These are phyloP conservation scores for Triplophysa dalaica DNA, from an alignment of 2,113 vertebrate genomes.

Conservation along the genomic window DNA sequence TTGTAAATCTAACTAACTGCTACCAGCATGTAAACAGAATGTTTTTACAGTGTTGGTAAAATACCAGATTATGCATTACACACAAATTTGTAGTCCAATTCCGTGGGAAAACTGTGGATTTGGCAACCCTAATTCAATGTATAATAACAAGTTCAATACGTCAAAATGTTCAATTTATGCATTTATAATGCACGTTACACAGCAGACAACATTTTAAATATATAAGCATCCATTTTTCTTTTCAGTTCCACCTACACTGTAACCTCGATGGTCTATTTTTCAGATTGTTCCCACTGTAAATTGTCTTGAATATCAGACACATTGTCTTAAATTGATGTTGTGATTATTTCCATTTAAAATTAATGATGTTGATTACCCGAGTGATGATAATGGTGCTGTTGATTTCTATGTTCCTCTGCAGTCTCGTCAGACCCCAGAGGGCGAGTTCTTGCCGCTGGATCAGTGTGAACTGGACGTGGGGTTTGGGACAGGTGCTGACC, in stretches of 20 bases:
- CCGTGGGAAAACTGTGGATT: no score
- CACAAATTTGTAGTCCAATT: no score
- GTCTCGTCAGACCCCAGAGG: conserved; percentile 89
- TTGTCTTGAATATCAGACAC: background rate
- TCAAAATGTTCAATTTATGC: no score
- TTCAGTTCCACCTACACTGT: background rate
- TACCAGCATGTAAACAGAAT: no score
- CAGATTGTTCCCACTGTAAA: conserved; percentile 1
- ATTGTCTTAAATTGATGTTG: background rate
- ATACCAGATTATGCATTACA: no score
- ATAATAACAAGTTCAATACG: no score
- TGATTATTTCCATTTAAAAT: background rate
- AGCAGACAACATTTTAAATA: background rate
- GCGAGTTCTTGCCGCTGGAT: conserved; percentile 87
- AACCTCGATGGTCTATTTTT: background rate
- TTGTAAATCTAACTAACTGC: no score
- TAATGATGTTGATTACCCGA: background rate
- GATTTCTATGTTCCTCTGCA: conserved; percentile 50
- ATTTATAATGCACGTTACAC: background rate
- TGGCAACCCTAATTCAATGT: background rate
- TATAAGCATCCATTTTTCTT: background rate
- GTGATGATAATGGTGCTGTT: background rate
- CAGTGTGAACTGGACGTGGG: conserved; percentile 89
- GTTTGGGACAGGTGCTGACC: conserved; percentile 88
- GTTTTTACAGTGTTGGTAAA: no score